Evolutionary conservation across 1,140 invertebrate species (phyloP), one percentile per base, ranked within the genome.

Genomic region (Drosophila equinoxialis): DNA sequence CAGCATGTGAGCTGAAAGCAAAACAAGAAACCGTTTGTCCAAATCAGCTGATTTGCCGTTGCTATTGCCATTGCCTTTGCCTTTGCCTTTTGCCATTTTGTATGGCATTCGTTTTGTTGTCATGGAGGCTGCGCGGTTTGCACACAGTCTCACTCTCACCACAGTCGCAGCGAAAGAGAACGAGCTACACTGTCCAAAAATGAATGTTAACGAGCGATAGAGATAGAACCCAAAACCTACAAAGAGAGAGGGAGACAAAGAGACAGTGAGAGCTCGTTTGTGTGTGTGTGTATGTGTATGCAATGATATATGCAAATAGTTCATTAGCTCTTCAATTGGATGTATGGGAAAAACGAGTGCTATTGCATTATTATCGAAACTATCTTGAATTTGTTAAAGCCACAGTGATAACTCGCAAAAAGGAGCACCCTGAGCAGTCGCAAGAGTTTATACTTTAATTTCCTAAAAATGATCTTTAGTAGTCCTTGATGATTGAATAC

Each of bases 1-100:
- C 41, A 60, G 61, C 61, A 63, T 26, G 26, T 37, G 35, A 51
- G 63, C 45, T 51, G 8, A 77, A 77, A 77, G 68, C 74, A 77
- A 77, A 77, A 77, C 74, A 77, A 77, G 45, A 77, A 65, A 77
- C 67, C 74, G 68, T 71, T 77, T 59, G 74, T 61, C 74, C 67
- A 68, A 62, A 77, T 77, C 74, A 77, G 74, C 74, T 77, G 74
- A 77, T 77, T 77, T 65, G 45, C 30, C 45, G 13, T 62, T 59
- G 54, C 55, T 5, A 20, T 26, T 74, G 73, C 60, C 72, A 59
- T 74, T 74, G 51, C 72, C 65, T 55, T 77, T 75, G 42, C 39
- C 64, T 33, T 74, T 75, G 42, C 39, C 64, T 33, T 74, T 68
- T 65, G 63, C 48, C 45, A 51, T 51, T 51, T 51, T 51, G 45